phyloP scores from a whole-genome alignment of 2,113 vertebrate genomes.

The Sinocyclocheilus grahami region DNA sequence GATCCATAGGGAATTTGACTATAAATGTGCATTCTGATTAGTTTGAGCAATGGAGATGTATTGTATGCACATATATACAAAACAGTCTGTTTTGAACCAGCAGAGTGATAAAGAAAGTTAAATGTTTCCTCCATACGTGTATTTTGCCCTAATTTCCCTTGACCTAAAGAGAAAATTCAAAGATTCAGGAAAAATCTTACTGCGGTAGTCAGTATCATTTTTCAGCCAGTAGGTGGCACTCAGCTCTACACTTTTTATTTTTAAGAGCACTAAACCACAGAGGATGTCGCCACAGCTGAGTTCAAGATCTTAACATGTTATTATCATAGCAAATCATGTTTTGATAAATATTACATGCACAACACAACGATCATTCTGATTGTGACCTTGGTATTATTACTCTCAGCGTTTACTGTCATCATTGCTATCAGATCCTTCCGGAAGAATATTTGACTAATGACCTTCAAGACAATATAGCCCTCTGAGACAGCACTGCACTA shows the following conservation, averaged over 20 bases:
- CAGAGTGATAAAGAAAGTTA: constrained; percentile 14
- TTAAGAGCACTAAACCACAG: neutral
- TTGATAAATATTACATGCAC: neutral
- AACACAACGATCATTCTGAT: neutral
- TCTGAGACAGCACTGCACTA: constrained; percentile 55
- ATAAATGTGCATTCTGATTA: constrained; percentile 40
- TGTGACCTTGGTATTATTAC: constrained; percentile 25
- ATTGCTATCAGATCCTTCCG: constrained; percentile 34
- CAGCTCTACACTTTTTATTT: neutral
- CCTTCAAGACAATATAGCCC: constrained; percentile 52
- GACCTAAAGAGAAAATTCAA: constrained; percentile 5
- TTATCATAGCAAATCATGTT: neutral
- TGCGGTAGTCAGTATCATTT: neutral
- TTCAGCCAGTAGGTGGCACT: constrained; percentile 44
- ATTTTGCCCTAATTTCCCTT: neutral
- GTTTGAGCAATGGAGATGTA: neutral
- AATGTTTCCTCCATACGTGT: neutral
- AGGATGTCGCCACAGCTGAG: neutral
- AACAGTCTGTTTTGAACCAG: constrained; percentile 24
- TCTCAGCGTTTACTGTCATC: constrained; percentile 24
- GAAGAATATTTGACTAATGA: constrained; percentile 67
- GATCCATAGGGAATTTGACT: constrained; percentile 12
- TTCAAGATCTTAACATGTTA: neutral
- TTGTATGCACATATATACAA: constrained; percentile 1
- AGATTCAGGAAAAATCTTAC: neutral